Evolutionary conservation across 2,113 vertebrate species (phyloP), one percentile per base, ranked within the genome.

Genomic region (Catagonus wagneri): DNA sequence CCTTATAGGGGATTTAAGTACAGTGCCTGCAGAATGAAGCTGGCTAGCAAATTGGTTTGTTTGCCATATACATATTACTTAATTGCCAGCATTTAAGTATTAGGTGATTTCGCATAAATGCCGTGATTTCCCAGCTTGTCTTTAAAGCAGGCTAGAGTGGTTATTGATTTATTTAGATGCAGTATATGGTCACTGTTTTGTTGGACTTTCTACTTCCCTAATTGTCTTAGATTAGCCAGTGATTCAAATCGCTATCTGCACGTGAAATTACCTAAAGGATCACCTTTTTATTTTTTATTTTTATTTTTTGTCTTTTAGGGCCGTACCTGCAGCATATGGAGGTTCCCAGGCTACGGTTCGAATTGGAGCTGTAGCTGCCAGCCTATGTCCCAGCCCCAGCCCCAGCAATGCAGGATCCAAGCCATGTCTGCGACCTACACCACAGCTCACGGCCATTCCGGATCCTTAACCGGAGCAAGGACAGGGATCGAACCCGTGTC

Each of bases 91-190:
- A 56, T 63, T 63, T 83, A 63, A 32, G 6, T 39, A 39, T 76
- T 34, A 63, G 23, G 36, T 90, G 29, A 87, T 91, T 74, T 81
- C 27, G 71, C 39, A 36, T 92, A 69, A 65, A 80, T 61, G 23
- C 13, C n/a, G 87, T 34, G 44, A 79, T 89, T 78, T 96, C 13
- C 56, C 36, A 91, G 60, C 36, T 32, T 76, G 4, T 69, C 76
- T 94, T 32, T 60, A 86, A 93, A 81, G 52, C 36, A 74, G 9
- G n/a, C 76, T 29, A 75, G 32, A 17, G 5, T 87, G 27, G 32
- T 36, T 75, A 22, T 91, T 90, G 20, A 78, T 88, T 63, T 56
- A 83, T 76, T 87, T 88, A 76, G 68, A 25, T 94, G 29, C 10
- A 83, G 22, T 19, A 6, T n/a, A 29, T 76, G 25, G 5, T 69